Conservation (phyloP, 2,888 invertebrate genomes). For the Argyresthia goedartella region DNA sequence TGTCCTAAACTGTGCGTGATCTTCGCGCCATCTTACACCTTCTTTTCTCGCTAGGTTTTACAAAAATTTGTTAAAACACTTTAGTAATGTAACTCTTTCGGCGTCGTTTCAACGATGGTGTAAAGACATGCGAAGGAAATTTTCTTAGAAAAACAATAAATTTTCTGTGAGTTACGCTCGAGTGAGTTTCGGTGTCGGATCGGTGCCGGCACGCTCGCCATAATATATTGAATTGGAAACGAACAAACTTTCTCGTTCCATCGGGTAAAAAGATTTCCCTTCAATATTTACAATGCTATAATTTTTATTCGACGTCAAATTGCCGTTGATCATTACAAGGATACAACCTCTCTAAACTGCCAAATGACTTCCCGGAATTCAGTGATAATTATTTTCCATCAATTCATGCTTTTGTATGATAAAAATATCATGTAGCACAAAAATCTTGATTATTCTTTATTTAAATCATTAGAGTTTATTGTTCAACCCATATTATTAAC, state of each 20-base stretch:
- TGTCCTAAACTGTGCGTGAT: too few species aligned
- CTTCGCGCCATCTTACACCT: too few species aligned
- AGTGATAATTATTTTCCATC: too few species aligned
- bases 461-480: too few species aligned
- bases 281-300: conserved; percentile 61
- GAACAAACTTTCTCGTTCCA: conserved; percentile 66
- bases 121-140: conserved; percentile 53
- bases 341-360: not conserved
- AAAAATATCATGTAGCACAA: too few species aligned
- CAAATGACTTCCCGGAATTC: not conserved
- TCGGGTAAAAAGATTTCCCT: conserved; percentile 61
- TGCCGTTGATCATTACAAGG: conserved; percentile 2
- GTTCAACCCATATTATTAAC: too few species aligned
- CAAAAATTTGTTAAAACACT: too few species aligned
- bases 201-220: conserved; percentile 66
- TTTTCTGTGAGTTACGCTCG: conserved; percentile 65
- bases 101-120: conserved; percentile 37
- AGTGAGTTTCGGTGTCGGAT: conserved; percentile 69
- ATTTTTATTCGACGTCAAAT: conserved; percentile 35
- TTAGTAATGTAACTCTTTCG: conserved; percentile 28
- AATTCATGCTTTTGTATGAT: too few species aligned
- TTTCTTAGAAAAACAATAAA: conserved; percentile 72
- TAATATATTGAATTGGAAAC: conserved; percentile 72
- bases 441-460: too few species aligned
- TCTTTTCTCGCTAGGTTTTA: too few species aligned